Conservation (phyloP, 1,140 invertebrate species). For the Papilio helenus region DNA sequence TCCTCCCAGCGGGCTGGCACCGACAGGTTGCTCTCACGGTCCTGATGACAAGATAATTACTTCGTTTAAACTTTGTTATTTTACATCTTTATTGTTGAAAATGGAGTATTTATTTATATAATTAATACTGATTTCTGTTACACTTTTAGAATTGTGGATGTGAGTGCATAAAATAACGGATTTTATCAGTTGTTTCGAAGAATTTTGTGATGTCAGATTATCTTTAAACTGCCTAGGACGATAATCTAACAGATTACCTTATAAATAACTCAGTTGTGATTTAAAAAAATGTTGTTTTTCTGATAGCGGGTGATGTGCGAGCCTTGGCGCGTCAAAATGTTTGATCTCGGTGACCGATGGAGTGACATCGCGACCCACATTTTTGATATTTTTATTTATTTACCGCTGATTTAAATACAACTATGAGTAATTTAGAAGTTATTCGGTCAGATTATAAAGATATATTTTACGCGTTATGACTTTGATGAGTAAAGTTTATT, state of each 20-base stretch:
- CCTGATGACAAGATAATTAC: conserved; percentile 69
- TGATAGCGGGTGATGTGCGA: conserved; percentile 24
- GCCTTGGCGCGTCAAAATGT: conserved; percentile 32
- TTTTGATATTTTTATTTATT: conserved; percentile 11
- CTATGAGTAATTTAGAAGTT: conserved; percentile 14
- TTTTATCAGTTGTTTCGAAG: not conserved
- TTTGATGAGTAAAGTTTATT: conserved; percentile 1
- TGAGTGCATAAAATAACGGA: not conserved
- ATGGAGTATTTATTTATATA: too few species aligned
- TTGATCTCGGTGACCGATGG: conserved; percentile 27
- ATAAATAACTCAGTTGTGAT: conserved; percentile 32
- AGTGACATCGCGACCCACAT: conserved; percentile 23
- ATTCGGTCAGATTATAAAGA: conserved; percentile 14
- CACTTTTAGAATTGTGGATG: not conserved
- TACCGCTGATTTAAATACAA: conserved; percentile 10
- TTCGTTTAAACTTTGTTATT: conserved; percentile 26
- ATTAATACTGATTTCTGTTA: not conserved
- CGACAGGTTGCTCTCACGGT: conserved; percentile 86
- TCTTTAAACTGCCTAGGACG: not conserved
- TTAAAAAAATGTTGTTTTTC: conserved; percentile 6
- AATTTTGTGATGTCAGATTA: not conserved
- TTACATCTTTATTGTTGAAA: too few species aligned
- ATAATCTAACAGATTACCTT: conserved; percentile 6
- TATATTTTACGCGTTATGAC: not conserved
- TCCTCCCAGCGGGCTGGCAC: conserved; percentile 88